A percentile compares a stretch with the other conserved stretches of the same genome.
Evolutionary conservation across 35 echinoderm and acorn worm genomes (phyloP).

Genomic region (Strongylocentrotus purpuratus): DNA sequence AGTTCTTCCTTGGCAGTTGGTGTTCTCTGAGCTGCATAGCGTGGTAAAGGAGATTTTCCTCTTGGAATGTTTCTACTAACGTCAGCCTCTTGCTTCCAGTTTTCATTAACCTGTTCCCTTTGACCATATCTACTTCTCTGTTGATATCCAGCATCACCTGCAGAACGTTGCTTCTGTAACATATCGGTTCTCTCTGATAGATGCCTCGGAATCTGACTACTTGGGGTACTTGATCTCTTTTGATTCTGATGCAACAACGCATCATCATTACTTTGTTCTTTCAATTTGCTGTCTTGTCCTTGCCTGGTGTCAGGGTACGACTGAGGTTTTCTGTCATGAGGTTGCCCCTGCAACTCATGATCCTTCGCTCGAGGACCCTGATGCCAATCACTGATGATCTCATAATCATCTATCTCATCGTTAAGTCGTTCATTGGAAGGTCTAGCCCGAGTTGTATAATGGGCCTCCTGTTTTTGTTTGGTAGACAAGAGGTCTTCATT

Average conservation of each 20-base stretch:
- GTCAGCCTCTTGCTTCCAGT: slow-evolving; percentile 9
- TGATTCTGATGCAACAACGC: neutral
- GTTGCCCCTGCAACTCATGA: slow-evolving; percentile 29
- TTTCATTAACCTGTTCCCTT: neutral
- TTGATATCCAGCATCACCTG: neutral
- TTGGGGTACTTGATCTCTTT: neutral
- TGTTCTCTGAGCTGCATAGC: slow-evolving; percentile 35
- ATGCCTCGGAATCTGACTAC: neutral
- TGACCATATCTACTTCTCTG: neutral
- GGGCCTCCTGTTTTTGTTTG: neutral
- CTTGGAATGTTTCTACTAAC: neutral
- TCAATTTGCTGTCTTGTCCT: neutral
- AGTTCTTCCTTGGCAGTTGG: neutral
- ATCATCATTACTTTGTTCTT: neutral
- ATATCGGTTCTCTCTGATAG: neutral
- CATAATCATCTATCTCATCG: slow-evolving; percentile 37
- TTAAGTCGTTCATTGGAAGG: slow-evolving; percentile 20
- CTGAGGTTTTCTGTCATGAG: slow-evolving; percentile 30
- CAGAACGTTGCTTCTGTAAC: neutral
- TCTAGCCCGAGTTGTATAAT: slow-evolving; percentile 30
- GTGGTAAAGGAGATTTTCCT: slow-evolving; percentile 15
- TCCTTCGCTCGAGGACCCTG: neutral
- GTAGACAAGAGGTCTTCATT: neutral
- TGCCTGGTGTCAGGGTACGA: neutral
- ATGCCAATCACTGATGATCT: slow-evolving; percentile 1